Evolutionary conservation across 2,797 vertebrate species (phyloP).

Genomic region (Lepidocolaptes lacrymiger): DNA sequence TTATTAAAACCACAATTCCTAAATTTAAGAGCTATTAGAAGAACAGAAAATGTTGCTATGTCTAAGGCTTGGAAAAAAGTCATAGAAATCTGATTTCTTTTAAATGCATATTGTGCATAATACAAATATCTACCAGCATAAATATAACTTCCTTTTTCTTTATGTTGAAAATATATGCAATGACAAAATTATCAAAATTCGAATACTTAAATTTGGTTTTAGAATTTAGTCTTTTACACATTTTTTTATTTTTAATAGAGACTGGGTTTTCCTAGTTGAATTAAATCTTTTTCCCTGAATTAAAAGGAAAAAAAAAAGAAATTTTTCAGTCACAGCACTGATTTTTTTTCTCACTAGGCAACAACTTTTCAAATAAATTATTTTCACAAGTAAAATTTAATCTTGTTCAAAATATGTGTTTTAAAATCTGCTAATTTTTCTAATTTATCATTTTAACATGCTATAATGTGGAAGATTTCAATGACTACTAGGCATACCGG

Average conservation of each 20-base stretch:
- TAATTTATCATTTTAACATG: neutral
- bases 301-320: neutral
- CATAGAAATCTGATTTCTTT: neutral
- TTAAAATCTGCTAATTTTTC: neutral
- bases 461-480: neutral
- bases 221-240: neutral
- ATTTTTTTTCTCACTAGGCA: neutral
- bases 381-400: neutral
- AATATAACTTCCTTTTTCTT: neutral
- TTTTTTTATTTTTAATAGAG: neutral
- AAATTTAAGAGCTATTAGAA: neutral
- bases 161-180: neutral
- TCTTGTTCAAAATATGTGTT: neutral
- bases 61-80: neutral
- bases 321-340: accelerated
- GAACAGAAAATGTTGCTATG: neutral
- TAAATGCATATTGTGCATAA: neutral
- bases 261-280: neutral
- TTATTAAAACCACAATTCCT: neutral
- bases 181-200: neutral
- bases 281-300: neutral
- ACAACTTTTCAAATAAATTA: neutral
- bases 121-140: neutral
- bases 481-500: neutral
- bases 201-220: neutral